phyloP scores from a whole-genome alignment of 2,113 vertebrate genomes.

The Ictalurus punctatus region DNA sequence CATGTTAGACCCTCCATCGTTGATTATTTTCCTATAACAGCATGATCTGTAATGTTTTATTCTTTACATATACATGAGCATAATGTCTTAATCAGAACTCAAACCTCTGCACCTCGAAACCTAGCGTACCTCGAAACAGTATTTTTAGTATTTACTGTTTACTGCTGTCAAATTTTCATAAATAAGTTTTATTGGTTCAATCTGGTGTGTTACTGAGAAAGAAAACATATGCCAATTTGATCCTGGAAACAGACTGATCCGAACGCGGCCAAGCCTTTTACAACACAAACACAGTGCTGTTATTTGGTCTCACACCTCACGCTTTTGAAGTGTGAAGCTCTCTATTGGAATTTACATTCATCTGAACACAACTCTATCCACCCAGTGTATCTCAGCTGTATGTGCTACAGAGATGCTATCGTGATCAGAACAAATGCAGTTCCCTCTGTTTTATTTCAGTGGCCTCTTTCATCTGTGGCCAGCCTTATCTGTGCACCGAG shows the following conservation, averaged over 20 bases:
- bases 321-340: constrained; percentile 49
- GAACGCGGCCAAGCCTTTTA: not conserved
- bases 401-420: constrained; percentile 65
- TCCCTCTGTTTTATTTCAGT: constrained; percentile 65
- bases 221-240: constrained; percentile 20
- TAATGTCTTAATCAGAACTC: not conserved
- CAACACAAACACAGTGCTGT: constrained; percentile 27
- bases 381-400: constrained; percentile 61
- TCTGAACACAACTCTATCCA: constrained; percentile 55
- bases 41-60: not conserved
- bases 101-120: not conserved
- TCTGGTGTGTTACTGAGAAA: not conserved
- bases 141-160: not conserved
- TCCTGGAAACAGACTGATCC: constrained; percentile 4
- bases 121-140: not conserved
- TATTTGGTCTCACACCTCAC: constrained; percentile 37
- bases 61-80: not conserved
- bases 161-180: not conserved
- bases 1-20: not conserved
- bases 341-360: constrained; percentile 54
- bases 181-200: not conserved
- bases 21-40: not conserved
- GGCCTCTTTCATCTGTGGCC: constrained; percentile 66
- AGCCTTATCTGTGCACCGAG: constrained; percentile 64
- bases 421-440: constrained; percentile 64